Evolutionary conservation across 2,113 vertebrate genomes (phyloP).

Genomic region (Pampusana beccarii): DNA sequence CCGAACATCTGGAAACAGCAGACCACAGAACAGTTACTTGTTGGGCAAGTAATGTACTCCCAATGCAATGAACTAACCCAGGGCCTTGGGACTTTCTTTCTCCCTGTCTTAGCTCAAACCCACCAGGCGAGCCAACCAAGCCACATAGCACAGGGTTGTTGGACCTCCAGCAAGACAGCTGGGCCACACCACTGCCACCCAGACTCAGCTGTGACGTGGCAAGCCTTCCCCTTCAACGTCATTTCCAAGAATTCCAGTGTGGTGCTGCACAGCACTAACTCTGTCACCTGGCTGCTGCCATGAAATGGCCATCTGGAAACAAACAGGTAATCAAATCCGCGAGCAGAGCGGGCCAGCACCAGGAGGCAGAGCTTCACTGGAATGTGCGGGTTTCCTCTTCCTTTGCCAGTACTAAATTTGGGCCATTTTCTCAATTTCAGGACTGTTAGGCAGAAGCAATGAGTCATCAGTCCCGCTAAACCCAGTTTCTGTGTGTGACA

Average conservation of each 20-base stretch:
- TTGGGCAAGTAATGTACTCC: not conserved
- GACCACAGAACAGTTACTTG: not conserved
- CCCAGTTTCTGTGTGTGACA: not conserved
- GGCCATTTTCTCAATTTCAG: not conserved
- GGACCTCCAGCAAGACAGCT: not conserved
- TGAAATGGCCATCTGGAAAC: not conserved
- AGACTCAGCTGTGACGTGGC: not conserved
- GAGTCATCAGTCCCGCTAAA: not conserved
- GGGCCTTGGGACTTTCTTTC: not conserved
- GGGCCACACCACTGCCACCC: not conserved
- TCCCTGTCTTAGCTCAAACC: not conserved
- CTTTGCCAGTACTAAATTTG: not conserved
- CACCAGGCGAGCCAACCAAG: not conserved
- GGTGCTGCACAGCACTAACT: not conserved
- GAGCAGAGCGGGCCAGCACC: not conserved
- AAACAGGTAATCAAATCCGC: not conserved
- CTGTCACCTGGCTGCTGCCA: not conserved
- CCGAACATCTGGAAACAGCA: not conserved
- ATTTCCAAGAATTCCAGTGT: not conserved
- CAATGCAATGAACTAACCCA: fast-evolving
- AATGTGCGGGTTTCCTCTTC: not conserved
- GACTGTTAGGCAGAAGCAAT: not conserved
- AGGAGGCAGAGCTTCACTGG: not conserved
- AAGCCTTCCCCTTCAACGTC: not conserved
- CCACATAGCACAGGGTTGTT: not conserved